Percentiles rank a stretch among this genome's conserved stretches.
Conservation (phyloP, 2,113 vertebrate genomes). For the Oceanites oceanicus region DNA sequence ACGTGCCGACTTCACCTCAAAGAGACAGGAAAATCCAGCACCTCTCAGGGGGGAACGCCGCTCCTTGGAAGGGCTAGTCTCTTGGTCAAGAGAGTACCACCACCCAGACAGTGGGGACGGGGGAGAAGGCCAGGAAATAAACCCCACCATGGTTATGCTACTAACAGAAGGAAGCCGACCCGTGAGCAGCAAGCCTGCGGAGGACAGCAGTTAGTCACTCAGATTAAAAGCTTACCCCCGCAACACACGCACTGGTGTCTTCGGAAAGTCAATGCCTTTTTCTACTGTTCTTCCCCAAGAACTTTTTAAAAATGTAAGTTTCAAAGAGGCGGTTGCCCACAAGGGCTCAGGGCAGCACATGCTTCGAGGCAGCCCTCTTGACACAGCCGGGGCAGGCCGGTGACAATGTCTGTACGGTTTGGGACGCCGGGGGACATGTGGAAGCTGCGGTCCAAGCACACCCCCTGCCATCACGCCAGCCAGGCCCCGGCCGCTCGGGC, state of each 20-base stretch:
- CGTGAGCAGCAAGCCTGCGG: background rate
- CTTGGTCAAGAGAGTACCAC: too few relatives aligned
- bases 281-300: background rate
- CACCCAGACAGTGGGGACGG: fast-evolving
- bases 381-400: background rate
- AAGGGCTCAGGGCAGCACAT: too few relatives aligned
- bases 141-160: background rate
- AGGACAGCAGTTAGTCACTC: background rate
- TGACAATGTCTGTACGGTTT: fast-evolving
- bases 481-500: background rate
- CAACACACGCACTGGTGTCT: background rate
- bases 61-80: too few relatives aligned
- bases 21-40: background rate
- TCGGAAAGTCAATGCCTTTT: background rate
- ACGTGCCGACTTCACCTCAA: fast-evolving
- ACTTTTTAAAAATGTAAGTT: fast-evolving
- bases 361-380: background rate
- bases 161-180: too few relatives aligned
- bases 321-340: background rate
- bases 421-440: fast-evolving
- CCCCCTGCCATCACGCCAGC: background rate
- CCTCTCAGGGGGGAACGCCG: fast-evolving
- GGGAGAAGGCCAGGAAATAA: background rate
- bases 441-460: background rate
- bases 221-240: fast-evolving